These are phyloP conservation scores for Sebastes itinus DNA, from an alignment of 2,797 vertebrate species.

Conservation along the genomic window DNA sequence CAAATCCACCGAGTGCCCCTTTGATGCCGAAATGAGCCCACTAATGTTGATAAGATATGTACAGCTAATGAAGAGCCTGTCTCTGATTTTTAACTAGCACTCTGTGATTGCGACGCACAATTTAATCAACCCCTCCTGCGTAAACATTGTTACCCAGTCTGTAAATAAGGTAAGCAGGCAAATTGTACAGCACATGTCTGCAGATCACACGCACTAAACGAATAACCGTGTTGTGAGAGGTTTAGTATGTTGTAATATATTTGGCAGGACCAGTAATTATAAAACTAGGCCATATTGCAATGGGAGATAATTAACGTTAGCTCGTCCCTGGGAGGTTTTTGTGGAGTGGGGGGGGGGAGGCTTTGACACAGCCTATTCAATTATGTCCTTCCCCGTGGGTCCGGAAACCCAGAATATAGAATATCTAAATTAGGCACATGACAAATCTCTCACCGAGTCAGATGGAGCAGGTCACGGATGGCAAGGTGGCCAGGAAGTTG, in stretches of 20 bases:
- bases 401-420: conserved; percentile 78
- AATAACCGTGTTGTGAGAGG: conserved; percentile 71
- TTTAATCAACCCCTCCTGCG: conserved; percentile 30
- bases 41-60: conserved; percentile 32
- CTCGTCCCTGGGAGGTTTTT: conserved; percentile 80
- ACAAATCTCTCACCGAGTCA: conserved; percentile 77
- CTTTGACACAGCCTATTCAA: conserved; percentile 88
- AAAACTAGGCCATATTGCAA: conserved; percentile 89
- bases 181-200: conserved; percentile 36
- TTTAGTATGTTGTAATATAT: conserved; percentile 81
- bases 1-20: conserved; percentile 18
- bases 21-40: conserved; percentile 40
- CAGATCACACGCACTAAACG: conserved; percentile 58
- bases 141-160: conserved; percentile 55
- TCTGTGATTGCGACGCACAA: conserved; percentile 14
- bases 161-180: conserved; percentile 66
- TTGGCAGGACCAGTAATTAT: conserved; percentile 89
- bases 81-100: conserved; percentile 19
- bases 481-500: conserved; percentile 44
- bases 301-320: conserved; percentile 88
- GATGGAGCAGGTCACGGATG: conserved; percentile 66
- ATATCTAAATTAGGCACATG: conserved; percentile 85
- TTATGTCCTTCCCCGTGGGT: conserved; percentile 84
- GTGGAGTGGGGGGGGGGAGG: conserved; percentile 61
- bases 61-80: conserved; percentile 49